Base-by-base conservation (phyloP, 2,113 vertebrate genomes). In the Copsychus sechellarum region DNA sequence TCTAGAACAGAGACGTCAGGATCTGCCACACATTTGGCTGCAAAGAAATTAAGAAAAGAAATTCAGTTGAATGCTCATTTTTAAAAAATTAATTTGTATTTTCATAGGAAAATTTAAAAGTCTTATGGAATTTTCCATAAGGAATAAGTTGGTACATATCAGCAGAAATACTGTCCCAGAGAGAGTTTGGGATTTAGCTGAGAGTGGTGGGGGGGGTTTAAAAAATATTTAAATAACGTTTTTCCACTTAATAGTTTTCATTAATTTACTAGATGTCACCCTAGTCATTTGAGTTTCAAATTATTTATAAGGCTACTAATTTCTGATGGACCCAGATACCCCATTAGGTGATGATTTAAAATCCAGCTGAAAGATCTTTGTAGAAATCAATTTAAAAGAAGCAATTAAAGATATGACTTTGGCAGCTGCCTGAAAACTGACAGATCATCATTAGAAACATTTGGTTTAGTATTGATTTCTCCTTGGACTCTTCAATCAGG, bases 391-490 rank as follows among this genome's bases (percentile, higher is more conserved):
- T 80, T 90, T 65, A 42, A 67, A 87, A 88, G 50, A 66, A 81
- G 10, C 48, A 86, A 78, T 90, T 78, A 88, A 78, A 93, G 28
- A 67, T 92, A 86, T 17, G 16, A 78, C 28, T 93, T 90, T 20
- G 36, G 69, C 72, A 94, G 42, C 12, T 69, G 73, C n/a, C 60
- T 76, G 34, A 50, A 81, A 86, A 84, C 40, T 48, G 89, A 86
- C 36, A 47, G 40, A 74, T 43, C 36, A 79, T 36, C 34, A 56
- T 73, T 78, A 74, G 58, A 42, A 82, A 34, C 20, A 60, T 78
- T 86, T 86, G 26, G 36, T 53, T 96, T 61, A 82, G 45, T 85
- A 90, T 64, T 87, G 86, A 93, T 93, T 87, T 53, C 20, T 83
- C 50, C 26, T 74, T 73, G 15, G 36, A 65, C 66, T 38, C 40